phyloP scores from a whole-genome alignment of 2,888 invertebrate genomes.

The Melinaea marsaeus region DNA sequence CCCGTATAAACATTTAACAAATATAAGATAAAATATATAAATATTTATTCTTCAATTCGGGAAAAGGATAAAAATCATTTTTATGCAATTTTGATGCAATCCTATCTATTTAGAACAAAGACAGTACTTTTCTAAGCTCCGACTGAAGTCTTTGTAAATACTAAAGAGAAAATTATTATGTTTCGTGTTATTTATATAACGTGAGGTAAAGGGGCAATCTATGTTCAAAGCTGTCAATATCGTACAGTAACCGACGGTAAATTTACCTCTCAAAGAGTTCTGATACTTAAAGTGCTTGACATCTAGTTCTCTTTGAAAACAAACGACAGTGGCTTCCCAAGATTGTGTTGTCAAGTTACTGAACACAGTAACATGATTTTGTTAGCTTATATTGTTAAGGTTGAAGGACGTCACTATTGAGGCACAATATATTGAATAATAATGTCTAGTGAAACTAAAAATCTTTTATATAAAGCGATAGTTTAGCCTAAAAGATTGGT shows the following conservation, averaged over 20 bases:
- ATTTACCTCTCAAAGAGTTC: conserved; percentile 27
- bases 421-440: not conserved
- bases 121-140: too few relatives aligned
- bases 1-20: too few relatives aligned
- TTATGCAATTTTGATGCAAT: too few relatives aligned
- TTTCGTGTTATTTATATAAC: too few relatives aligned
- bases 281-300: conserved; percentile 35
- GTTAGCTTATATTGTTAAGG: conserved; percentile 1
- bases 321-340: conserved; percentile 15
- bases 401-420: not conserved
- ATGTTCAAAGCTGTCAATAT: conserved; percentile 24
- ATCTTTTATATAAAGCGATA: too few relatives aligned
- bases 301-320: conserved; percentile 24
- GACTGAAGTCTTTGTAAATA: too few relatives aligned
- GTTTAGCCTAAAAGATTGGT: too few relatives aligned
- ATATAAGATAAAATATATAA: too few relatives aligned
- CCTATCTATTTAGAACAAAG: too few relatives aligned
- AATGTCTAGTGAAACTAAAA: not conserved
- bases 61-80: too few relatives aligned
- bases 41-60: too few relatives aligned
- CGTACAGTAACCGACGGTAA: conserved; percentile 18
- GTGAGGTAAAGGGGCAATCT: conserved; percentile 11
- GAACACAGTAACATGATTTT: conserved; percentile 1
- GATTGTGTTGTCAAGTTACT: not conserved
- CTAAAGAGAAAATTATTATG: too few relatives aligned